Base-by-base conservation (phyloP, 2,113 vertebrate genomes). In the Etia nguti region DNA sequence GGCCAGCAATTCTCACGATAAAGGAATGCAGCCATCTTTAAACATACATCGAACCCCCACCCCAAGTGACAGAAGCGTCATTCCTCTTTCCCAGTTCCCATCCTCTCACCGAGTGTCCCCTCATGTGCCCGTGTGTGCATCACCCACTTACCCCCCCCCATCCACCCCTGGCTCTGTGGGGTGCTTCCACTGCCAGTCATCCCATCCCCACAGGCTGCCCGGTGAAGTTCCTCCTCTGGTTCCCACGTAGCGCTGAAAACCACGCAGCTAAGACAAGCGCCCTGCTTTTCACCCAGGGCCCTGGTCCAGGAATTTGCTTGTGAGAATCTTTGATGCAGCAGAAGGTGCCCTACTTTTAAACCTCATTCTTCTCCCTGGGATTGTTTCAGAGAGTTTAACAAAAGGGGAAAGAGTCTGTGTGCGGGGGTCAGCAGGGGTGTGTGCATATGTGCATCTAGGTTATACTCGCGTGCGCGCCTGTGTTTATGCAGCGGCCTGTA, bases 331-430 rank as follows among this genome's bases (percentile, higher is more conserved):
- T 24, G 88, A 86, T 65, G 93, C 92, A 89, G 92, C 95, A 95
- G 96, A 96, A 96, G 95, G 95, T 96, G 96, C 91, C 96, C 96
- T 96, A 96, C 93, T 96, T 97, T 95, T 93, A 93, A 93, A 90
- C 92, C 89, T 94, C 92, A 94, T 94, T 95, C 90, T 95, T 95
- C 93, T 94, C 88, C 85, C 90, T 52, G 88, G 90, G 89, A 94
- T 94, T 95, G 93, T 96, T 94, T 93, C 88, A 50, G 86, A 65
- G 91, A 80, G 41, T 90, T 86, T 89, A 90, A 94, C 92, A 94
- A 94, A 95, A 88, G 93, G 68, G 83, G 81, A 86, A 82, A 81
- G 93, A 87, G 92, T 38, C 93, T 93, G 85, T 92, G 93, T 92
- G 88, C 50, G 91, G 93, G 94, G 93, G 94, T 94, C 89, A 94